Evolutionary conservation across 2,797 vertebrate genomes (phyloP), one percentile per base, ranked within the genome.

Genomic region (Gadopsis marmoratus): DNA sequence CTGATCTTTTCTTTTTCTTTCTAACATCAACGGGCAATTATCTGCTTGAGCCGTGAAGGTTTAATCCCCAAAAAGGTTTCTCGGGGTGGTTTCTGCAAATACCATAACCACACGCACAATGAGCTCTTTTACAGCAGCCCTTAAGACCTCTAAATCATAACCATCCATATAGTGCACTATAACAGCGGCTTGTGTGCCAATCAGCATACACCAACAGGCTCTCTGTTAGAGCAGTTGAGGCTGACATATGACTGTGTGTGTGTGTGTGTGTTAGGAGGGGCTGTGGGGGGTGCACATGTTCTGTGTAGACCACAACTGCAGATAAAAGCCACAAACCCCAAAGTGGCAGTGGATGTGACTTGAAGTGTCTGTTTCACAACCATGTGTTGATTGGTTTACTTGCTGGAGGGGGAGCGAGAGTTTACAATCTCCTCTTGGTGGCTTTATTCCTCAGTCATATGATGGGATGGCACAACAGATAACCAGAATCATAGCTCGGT

Each of bases 71-170:
- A 45, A 66, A 55, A 83, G 61, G 7, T 50, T 70, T 86, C 76
- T 77, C 10, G 66, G 35, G 50, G 74, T 79, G 73, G 51, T 77
- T 76, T 72, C 64, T 82, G 55, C 47, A 82, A 82, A 76, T 63
- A 74, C 55, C 19, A 26, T 87, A 88, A 92, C 89, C 79, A 79
- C 82, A 64, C 29, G 64, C 82, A 92, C 86, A 91, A 90, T 86
- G 86, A 85, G 70, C 64, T 87, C 88, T 88, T 91, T 92, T 86
- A 91, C 78, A 76, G 71, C 62, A 84, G 78, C 78, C 43, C 56
- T 83, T 83, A 88, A 89, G 74, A 86, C 75, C 74, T 88, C 85
- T 82, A 76, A 88, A 84, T 88, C 86, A 79, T 58, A 80, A 71
- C 17, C 63, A 75, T 78, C 61, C 66, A 54, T 60, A 53, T 7